phyloP scores from a whole-genome alignment of 2,888 invertebrate species.

The Aradus depressus region DNA sequence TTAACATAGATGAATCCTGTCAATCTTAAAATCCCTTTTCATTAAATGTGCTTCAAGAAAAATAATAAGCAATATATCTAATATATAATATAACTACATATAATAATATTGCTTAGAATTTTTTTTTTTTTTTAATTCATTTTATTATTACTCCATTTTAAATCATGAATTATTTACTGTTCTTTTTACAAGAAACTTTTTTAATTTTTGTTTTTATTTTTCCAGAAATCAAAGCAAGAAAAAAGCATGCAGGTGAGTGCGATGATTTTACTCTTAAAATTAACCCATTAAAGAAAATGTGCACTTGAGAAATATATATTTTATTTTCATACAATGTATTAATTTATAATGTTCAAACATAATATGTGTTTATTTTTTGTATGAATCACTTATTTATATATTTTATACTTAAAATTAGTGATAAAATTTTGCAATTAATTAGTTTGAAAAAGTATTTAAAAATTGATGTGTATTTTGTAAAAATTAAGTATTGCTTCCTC shows the following conservation, averaged over 20 bases:
- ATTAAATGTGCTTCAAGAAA: no score
- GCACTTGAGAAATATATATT: no score
- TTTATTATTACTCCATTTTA: background rate
- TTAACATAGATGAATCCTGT: no score
- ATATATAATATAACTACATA: no score
- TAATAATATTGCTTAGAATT: conserved; percentile 5
- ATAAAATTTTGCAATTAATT: no score
- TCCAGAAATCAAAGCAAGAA: conserved; percentile 62
- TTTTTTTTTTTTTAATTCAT: background rate
- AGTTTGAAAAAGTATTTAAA: no score
- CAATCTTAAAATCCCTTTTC: no score
- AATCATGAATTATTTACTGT: background rate
- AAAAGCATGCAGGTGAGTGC: conserved; percentile 56
- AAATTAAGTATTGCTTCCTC: no score
- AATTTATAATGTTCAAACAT: background rate
- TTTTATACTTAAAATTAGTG: no score
- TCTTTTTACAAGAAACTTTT: conserved; percentile 6
- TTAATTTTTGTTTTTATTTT: conserved; percentile 36
- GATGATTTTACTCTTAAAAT: background rate
- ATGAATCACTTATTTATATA: background rate
- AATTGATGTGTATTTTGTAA: no score
- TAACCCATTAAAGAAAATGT: no score
- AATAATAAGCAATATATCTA: no score
- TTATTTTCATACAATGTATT: background rate
- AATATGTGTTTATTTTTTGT: background rate